Evolutionary conservation across 1,140 invertebrate species (phyloP), one percentile per base, ranked within the genome.

Genomic region (Propsilocerus akamusi): DNA sequence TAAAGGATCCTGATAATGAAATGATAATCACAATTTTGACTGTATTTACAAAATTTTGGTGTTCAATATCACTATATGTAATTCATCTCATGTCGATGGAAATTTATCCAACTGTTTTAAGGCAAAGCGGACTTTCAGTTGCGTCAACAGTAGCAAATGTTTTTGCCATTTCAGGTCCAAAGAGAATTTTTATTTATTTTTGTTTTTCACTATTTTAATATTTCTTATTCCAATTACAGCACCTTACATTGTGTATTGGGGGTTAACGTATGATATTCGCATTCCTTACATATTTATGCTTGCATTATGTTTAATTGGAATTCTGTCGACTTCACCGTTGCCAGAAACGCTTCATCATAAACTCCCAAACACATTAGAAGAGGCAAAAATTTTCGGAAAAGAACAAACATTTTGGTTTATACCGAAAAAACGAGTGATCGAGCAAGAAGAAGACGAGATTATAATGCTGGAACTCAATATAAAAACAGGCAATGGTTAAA

Each of bases 321-420:
- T 72, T 4, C 59, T 72, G 4, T 55, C 73, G 0, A 71, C 73
- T 4, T 54, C 80, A 2, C 75, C 80, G 49, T 63, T 86, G 23
- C 80, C 81, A 1, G 81, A 86, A 65, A 84, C 81, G 0, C 61
- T 80, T 20, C 74, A 81, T 52, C 69, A 76, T 47, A 74, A 76
- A 53, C 65, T 83, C 24, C 81, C 82, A 14, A 78, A 82, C 54
- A 81, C 80, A 4, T 59, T 85, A 17, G 67, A 76, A 48, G 79
- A 86, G 56, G 81, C 78, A 2, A 73, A 78, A 56, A 62, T 74
- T 17, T 84, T 83, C 56, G 78, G 80, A 22, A 73, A 67, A 50
- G 67, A 75, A 54, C 75, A 81, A n/a, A n/a, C n/a, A n/a, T n/a
- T n/a, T n/a, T n/a, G n/a, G n/a, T n/a, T n/a, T n/a, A n/a, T n/a